phyloP scores from a whole-genome alignment of 2,888 invertebrate genomes.

The Disparrhopalites patrizii region DNA sequence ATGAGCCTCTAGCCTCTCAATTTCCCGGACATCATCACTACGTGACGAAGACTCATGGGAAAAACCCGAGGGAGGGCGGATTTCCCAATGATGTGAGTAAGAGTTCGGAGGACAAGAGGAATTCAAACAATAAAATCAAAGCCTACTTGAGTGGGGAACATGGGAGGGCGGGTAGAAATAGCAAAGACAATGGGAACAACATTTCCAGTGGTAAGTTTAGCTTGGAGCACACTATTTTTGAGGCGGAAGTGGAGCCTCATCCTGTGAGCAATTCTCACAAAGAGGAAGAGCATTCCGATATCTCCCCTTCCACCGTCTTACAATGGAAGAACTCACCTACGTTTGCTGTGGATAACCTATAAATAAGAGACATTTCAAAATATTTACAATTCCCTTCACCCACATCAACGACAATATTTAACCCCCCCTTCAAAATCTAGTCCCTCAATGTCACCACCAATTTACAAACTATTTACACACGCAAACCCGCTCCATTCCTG shows the following conservation, averaged over 20 bases:
- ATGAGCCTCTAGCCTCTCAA: conserved; percentile 28
- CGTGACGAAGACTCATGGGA: neutral
- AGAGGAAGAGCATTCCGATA: neutral
- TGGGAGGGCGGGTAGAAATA: neutral
- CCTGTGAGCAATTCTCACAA: neutral
- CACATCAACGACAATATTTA: no score
- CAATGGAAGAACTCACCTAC: conserved; percentile 23
- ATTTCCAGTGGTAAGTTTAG: neutral
- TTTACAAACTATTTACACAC: no score
- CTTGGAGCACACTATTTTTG: conserved; percentile 12
- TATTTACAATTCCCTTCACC: no score
- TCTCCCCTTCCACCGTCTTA: conserved; percentile 1
- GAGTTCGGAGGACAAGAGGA: neutral
- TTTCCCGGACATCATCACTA: conserved; percentile 7
- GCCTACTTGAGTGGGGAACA: neutral
- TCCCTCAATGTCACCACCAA: no score
- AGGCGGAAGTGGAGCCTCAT: conserved; percentile 14
- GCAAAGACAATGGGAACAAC: neutral
- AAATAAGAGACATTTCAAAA: no score
- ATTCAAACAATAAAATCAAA: neutral
- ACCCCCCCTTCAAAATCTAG: no score
- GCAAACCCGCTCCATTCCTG: no score
- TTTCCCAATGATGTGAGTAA: neutral
- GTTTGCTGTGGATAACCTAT: conserved; percentile 8
- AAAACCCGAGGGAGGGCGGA: neutral